Conservation (phyloP, 2,113 vertebrate genomes). For the Scytalopus superciliaris region DNA sequence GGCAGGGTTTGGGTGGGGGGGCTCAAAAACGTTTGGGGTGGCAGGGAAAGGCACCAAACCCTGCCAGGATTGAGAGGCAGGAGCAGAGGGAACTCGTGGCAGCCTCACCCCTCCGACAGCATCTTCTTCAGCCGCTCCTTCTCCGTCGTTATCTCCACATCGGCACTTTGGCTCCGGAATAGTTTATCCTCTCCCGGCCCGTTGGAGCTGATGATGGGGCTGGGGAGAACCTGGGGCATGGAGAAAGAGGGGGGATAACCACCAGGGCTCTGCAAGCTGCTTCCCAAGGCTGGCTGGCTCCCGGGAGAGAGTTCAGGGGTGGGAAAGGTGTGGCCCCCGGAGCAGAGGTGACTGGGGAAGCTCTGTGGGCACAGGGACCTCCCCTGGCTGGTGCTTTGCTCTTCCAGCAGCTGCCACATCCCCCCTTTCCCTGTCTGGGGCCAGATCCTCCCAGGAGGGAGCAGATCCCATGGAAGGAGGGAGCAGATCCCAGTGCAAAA, state of each 20-base stretch:
- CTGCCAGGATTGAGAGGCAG: background rate
- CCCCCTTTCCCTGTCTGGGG: background rate
- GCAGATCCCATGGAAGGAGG: too few relatives aligned
- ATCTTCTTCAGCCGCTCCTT: constrained; percentile 95
- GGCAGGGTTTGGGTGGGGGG: too few relatives aligned
- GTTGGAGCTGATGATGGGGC: constrained; percentile 81
- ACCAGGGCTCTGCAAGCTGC: background rate
- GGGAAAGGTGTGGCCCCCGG: too few relatives aligned
- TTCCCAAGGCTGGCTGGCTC: too few relatives aligned
- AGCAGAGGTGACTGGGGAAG: too few relatives aligned
- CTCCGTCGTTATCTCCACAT: constrained; percentile 86
- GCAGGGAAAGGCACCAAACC: background rate
- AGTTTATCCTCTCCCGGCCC: constrained; percentile 92
- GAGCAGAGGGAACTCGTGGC: background rate
- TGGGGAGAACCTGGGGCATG: constrained; percentile 70
- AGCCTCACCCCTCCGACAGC: constrained; percentile 90
- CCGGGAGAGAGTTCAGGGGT: too few relatives aligned
- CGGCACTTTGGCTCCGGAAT: constrained; percentile 92
- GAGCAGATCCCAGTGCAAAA: background rate
- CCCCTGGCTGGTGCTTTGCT: too few relatives aligned
- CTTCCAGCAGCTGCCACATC: background rate
- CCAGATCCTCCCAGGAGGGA: background rate
- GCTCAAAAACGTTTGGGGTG: background rate
- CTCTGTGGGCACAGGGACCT: too few relatives aligned
- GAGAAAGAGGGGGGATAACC: background rate